A percentile compares a stretch with the other conserved stretches of the same genome.
phyloP scores from a whole-genome alignment of 2,888 invertebrate species.

The Apoderus coryli region DNA sequence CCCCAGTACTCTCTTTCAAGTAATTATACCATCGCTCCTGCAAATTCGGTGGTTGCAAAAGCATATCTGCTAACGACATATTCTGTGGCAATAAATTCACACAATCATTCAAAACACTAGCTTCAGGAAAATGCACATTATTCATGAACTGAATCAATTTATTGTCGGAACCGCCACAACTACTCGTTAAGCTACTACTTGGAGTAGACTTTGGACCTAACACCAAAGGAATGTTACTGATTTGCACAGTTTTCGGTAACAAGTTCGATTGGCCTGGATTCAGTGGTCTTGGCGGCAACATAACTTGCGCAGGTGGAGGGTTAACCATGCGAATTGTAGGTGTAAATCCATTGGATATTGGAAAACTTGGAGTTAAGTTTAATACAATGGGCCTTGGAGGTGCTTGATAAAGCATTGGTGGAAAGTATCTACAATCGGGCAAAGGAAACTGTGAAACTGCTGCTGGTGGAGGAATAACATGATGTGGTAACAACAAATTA shows the following conservation, averaged over 20 bases:
- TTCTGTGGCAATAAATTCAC: constrained; percentile 38
- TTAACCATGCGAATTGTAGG: constrained; percentile 18
- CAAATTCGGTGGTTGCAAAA: constrained; percentile 33
- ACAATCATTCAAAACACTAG: constrained; percentile 26
- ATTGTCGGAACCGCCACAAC: constrained; percentile 20
- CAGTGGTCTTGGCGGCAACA: constrained; percentile 18
- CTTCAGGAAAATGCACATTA: constrained; percentile 41
- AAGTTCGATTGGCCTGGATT: constrained; percentile 14
- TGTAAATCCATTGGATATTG: constrained; percentile 6
- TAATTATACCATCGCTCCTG: constrained; percentile 39
- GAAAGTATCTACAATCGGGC: constrained; percentile 2
- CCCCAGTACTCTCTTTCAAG: constrained; percentile 37
- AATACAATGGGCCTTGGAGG: constrained; percentile 12
- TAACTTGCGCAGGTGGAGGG: constrained; percentile 14
- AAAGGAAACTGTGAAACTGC: not conserved
- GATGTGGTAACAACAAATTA: constrained; percentile 1
- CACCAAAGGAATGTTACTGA: not conserved
- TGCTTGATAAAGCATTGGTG: constrained; percentile 3
- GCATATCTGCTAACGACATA: constrained; percentile 41
- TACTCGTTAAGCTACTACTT: not conserved
- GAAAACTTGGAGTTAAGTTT: constrained; percentile 8
- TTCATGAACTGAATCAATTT: constrained; percentile 42
- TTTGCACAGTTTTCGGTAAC: not conserved
- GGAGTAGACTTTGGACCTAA: not conserved
- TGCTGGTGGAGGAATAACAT: constrained; percentile 15